Evolutionary conservation across 2,113 vertebrate genomes (phyloP).

Genomic region (Argyrosomus japonicus): DNA sequence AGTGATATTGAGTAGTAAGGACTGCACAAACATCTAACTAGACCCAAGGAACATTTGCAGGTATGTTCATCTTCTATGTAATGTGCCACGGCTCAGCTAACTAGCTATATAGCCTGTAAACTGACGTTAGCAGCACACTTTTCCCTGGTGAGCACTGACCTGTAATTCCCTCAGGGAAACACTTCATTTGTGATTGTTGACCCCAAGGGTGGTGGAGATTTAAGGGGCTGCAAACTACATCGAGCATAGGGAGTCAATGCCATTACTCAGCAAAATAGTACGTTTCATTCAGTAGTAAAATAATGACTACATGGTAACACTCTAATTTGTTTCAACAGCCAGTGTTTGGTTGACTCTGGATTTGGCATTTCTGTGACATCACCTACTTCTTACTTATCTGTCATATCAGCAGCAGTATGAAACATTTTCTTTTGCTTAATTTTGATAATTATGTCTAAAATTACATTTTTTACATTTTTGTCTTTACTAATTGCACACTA

Average conservation of each 20-base stretch:
- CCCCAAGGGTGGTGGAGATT: neutral
- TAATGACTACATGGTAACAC: neutral
- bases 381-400: neutral
- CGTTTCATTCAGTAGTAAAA: constrained; percentile 1
- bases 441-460: neutral
- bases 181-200: neutral
- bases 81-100: neutral
- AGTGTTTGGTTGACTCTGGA: neutral
- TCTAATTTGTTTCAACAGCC: neutral
- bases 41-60: neutral
- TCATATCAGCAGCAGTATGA: neutral
- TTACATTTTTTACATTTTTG: neutral
- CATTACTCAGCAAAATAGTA: neutral
- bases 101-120: neutral
- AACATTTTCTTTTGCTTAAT: neutral
- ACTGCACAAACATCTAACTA: neutral
- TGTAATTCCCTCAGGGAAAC: constrained; percentile 19
- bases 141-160: neutral
- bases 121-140: neutral
- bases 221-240: neutral
- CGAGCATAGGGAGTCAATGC: neutral
- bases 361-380: neutral
- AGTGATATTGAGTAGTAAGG: neutral
- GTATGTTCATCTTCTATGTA: neutral
- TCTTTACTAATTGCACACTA: neutral